phyloP scores from a whole-genome alignment of 2,113 vertebrate genomes.

The Pogona vitticeps region DNA sequence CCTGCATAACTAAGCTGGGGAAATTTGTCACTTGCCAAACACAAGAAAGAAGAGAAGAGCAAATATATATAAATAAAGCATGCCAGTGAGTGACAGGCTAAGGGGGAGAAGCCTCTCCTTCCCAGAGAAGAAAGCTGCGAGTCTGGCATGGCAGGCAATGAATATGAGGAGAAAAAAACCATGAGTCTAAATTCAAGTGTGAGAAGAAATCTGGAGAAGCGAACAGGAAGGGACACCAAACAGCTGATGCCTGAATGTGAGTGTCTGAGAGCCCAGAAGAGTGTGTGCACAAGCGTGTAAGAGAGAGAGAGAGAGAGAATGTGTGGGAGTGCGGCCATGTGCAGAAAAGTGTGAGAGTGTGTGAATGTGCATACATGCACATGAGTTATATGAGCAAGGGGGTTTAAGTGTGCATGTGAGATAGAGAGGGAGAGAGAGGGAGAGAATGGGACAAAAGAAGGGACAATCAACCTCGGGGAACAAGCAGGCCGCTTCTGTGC shows the following conservation, averaged over 20 bases:
- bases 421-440: not conserved
- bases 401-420: too few relatives aligned
- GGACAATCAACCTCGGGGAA: not conserved
- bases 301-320: too few relatives aligned
- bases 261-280: too few relatives aligned
- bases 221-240: too few relatives aligned
- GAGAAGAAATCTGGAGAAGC: not conserved
- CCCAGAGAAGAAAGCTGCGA: not conserved
- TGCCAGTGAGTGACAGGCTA: not conserved
- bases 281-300: too few relatives aligned
- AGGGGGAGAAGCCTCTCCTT: not conserved
- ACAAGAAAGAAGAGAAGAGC: not conserved
- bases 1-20: not conserved
- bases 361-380: too few relatives aligned
- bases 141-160: not conserved
- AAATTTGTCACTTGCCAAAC: not conserved
- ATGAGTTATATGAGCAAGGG: too few relatives aligned
- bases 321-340: too few relatives aligned
- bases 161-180: not conserved
- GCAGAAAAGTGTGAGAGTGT: too few relatives aligned
- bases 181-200: not conserved
- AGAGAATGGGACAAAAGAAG: not conserved
- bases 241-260: not conserved
- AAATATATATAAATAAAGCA: not conserved
- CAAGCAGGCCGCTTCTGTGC: conserved; percentile 32